These are phyloP conservation scores for Pycnomerus fuliginosus DNA, from an alignment of 2,888 invertebrate species.

Conservation along the genomic window DNA sequence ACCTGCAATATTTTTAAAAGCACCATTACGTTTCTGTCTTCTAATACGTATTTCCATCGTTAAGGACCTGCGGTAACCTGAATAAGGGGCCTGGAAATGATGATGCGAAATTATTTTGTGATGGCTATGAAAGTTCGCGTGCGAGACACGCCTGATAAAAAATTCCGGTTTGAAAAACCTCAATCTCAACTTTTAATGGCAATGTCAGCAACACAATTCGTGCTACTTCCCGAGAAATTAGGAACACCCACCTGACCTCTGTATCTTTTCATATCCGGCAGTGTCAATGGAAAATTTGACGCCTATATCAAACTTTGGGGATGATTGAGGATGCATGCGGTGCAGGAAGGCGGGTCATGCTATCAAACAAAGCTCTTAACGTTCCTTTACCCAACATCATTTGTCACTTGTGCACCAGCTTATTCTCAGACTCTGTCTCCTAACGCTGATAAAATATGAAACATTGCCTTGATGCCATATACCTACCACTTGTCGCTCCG, in stretches of 20 bases:
- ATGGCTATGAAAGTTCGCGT: too few species aligned
- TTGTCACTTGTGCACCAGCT: slow-evolving; percentile 36
- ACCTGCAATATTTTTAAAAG: slow-evolving; percentile 17
- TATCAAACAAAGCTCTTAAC: slow-evolving; percentile 39
- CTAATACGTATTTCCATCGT: too few species aligned
- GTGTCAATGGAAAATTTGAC: slow-evolving; percentile 23
- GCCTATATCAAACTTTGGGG: slow-evolving; percentile 5
- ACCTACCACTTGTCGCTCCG: too few species aligned
- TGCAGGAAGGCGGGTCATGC: slow-evolving; percentile 15
- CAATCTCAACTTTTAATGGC: too few species aligned
- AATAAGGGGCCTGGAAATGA: too few species aligned
- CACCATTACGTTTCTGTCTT: slow-evolving; percentile 9
- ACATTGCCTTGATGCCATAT: slow-evolving; percentile 16
- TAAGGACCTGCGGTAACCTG: too few species aligned
- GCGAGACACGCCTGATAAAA: too few species aligned
- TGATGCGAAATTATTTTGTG: too few species aligned
- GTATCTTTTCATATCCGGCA: slow-evolving; percentile 26
- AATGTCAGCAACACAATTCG: too few species aligned
- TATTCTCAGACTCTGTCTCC: slow-evolving; percentile 14
- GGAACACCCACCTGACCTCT: slow-evolving; percentile 29
- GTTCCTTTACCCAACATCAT: slow-evolving; percentile 37
- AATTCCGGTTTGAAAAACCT: too few species aligned
- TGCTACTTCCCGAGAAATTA: too few species aligned
- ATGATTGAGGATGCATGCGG: slow-evolving; percentile 6
- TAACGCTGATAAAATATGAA: slow-evolving; percentile 25